Base-by-base conservation (phyloP, 53 echinoderm and acorn worm species). In the Temnopleurus reevesii region DNA sequence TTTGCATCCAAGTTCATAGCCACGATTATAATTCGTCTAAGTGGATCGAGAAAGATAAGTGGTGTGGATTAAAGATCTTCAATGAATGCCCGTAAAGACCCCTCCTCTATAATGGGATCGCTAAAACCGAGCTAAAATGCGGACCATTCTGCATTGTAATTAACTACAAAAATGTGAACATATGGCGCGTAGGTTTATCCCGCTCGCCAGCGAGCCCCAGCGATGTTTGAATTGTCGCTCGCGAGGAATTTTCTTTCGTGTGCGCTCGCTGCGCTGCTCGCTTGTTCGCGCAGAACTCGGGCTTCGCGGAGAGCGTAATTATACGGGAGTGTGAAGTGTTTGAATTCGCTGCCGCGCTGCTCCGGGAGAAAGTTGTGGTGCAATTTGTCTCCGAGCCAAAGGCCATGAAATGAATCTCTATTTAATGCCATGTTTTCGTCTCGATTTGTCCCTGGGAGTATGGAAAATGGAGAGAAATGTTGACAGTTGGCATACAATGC, bases 161-260 rank as follows among this genome's bases (percentile, higher is more conserved):
- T 83, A 83, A 83, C 38, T 83, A 83, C 83, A 83, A 83, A 83
- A 83, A 83, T 83, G 83, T 83, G 83, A 83, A 83, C 83, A 83
- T 83, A 83, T 83, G 83, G 83, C 83, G 83, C 38, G 83, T 6
- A 55, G 83, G 29, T 55, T 24, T 61, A 17, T 33, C 33, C 49
- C 63, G 63, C 63, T 63, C 63, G 63, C n/a, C n/a, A n/a, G n/a
- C n/a, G n/a, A n/a, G n/a, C 58, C 12, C 58, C 34, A 21, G 35
- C 33, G 4, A 17, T 63, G 63, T 63, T 63, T 63, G 63, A 63
- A 34, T 63, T 63, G 63, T 13, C 12, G 33, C 31, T 13, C 30
- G 63, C 63, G 34, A 34, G 63, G 33, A 30, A 33, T 34, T 63
- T 61, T 61, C 33, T 61, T 63, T 63, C 63, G 31, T 17, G 63